Conservation (phyloP, 2,113 vertebrate genomes). For the Ciconia maguari region DNA sequence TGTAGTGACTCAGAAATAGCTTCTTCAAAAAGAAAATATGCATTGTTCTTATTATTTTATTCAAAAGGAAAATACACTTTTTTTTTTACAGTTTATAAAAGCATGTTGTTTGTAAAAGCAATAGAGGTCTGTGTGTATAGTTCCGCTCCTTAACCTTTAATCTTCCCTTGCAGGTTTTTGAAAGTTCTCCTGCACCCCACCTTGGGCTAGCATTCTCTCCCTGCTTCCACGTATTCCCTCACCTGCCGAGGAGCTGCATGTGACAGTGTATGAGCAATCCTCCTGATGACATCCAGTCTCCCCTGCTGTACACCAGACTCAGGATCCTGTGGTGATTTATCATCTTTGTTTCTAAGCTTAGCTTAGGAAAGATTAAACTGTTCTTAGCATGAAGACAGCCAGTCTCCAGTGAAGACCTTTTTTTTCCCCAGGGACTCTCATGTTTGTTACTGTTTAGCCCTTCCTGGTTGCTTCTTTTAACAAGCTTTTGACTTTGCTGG, state of each 20-base stretch:
- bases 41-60: not conserved
- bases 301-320: not conserved
- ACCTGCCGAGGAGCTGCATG: not conserved
- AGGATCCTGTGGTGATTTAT: not conserved
- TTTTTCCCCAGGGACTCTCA: not conserved
- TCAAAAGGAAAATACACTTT: not conserved
- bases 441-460: not conserved
- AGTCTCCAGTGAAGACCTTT: not conserved
- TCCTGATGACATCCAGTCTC: not conserved
- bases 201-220: not conserved
- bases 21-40: not conserved
- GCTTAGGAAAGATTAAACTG: not conserved
- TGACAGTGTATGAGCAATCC: not conserved
- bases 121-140: not conserved
- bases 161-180: not conserved
- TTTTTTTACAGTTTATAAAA: not conserved
- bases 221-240: not conserved
- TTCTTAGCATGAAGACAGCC: not conserved
- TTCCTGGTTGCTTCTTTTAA: not conserved
- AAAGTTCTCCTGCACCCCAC: not conserved
- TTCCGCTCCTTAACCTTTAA: not conserved
- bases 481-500: not conserved
- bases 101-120: not conserved
- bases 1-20: not conserved
- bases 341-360: slow-evolving; percentile 13